Conservation (phyloP, 2,113 vertebrate species). For the Sylvilagus bachmani region DNA sequence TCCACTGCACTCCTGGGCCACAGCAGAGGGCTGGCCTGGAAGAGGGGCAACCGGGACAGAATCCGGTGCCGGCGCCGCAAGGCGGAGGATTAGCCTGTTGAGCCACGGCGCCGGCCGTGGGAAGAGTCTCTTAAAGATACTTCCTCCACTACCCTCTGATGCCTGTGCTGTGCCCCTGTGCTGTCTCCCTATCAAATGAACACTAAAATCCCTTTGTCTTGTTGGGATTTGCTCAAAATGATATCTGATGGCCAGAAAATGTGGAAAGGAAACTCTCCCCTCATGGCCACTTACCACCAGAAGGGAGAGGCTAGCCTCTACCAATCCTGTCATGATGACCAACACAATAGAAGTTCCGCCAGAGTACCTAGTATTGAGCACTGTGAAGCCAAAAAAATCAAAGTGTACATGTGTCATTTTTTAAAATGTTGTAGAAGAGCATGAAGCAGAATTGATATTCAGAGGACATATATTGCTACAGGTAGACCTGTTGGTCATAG, state of each 20-base stretch:
- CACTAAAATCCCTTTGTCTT: background rate
- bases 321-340: background rate
- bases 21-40: too few relatives aligned
- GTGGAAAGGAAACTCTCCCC: background rate
- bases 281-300: background rate
- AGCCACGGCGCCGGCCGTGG: too few relatives aligned
- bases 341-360: background rate
- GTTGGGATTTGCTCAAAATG: background rate
- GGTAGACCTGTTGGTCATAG: background rate
- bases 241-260: background rate
- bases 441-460: conserved; percentile 8
- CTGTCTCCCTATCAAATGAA: background rate
- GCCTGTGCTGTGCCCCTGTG: background rate
- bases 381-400: background rate
- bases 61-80: too few relatives aligned
- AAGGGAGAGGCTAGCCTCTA: background rate
- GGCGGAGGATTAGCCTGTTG: too few relatives aligned
- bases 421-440: background rate
- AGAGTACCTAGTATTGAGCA: background rate
- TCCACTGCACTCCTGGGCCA: too few relatives aligned
- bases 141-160: background rate
- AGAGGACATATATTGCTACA: background rate
- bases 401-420: background rate
- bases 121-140: background rate
- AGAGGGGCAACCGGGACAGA: too few relatives aligned